phyloP scores from a whole-genome alignment of 2,797 vertebrate species.

The Chanos chanos region DNA sequence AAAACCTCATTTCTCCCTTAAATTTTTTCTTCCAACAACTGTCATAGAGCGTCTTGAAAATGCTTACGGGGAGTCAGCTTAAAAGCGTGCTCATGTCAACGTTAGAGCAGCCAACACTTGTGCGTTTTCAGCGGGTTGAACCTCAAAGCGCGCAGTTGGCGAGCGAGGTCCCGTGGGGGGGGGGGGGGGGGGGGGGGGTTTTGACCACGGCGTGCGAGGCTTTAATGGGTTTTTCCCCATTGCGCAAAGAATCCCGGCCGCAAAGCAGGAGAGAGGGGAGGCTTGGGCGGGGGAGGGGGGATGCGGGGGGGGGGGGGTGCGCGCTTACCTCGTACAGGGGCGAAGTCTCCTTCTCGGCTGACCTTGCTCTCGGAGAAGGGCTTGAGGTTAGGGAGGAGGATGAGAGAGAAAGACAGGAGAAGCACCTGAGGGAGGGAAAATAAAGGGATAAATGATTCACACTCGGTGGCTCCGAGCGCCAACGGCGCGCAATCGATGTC shows the following conservation, averaged over 20 bases:
- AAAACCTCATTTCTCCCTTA: conserved; percentile 14
- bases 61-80: conserved; percentile 13
- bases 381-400: conserved; percentile 71
- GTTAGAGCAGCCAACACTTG: too few species aligned
- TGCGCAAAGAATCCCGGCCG: not conserved
- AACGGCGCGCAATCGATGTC: not conserved
- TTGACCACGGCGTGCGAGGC: too few species aligned
- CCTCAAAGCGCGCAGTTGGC: too few species aligned
- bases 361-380: conserved; percentile 69
- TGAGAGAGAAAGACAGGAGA: conserved; percentile 71
- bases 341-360: conserved; percentile 69
- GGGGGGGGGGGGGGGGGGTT: too few species aligned
- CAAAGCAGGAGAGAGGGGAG: not conserved
- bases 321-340: conserved; percentile 72
- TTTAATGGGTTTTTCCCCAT: not conserved
- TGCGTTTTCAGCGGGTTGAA: too few species aligned
- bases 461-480: not conserved
- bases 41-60: conserved; percentile 5
- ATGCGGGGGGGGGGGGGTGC: conserved; percentile 28
- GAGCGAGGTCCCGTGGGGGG: too few species aligned
- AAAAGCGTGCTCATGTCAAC: too few species aligned
- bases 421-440: conserved; percentile 58
- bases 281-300: conserved; percentile 21
- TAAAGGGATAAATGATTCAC: conserved; percentile 3
- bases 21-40: conserved; percentile 11